Base-by-base conservation (phyloP, 2,797 vertebrate species). In the Enteromius afrohamiltoni region DNA sequence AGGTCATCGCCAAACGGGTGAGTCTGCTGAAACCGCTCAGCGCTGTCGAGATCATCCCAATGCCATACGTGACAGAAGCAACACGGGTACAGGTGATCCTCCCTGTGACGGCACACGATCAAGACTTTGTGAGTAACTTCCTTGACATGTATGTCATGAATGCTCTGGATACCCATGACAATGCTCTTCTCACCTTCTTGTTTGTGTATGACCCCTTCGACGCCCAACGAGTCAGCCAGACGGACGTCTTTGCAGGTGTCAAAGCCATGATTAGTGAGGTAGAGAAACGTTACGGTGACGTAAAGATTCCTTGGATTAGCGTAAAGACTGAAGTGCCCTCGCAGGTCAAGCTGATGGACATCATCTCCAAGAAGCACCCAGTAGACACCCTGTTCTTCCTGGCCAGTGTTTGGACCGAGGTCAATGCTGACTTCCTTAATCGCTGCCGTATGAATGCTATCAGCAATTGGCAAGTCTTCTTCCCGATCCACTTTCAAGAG, bases 381-480 rank as follows among this genome's bases (percentile, higher is more conserved):
- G 96, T 99, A 89, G 98, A 99, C 90, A 98, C 97, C 0, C 94
- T 99, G 6, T 99, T 99, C 86, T 98, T 99, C 90, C 91, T 99
- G 75, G 94, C 96, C 73, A 95, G 96, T 0, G 96, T 97, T 76
- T 97, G 97, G 97, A 98, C 97, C 0, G 96, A 99, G 92, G 94
- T 99, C 65, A 98, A 94, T 4, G 92, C 93, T 0, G 97, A 99
- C 87, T 98, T 97, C 83, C 94, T 99, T 83, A 99, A 98, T 88
- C 97, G 97, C 85, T 99, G 98, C 91, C 94, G 98, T 26, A 99
- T 99, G 98, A 99, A 99, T 0, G 95, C 97, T 83, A 99, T 99
- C 91, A 97, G 96, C 79, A 97, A 94, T 85, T 99, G 98, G 98
- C 98, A 99, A 90, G 97, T 97, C 64, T 99, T 99, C 87, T 99